phyloP scores from a whole-genome alignment of 2,113 vertebrate genomes.

The Gambusia affinis region DNA sequence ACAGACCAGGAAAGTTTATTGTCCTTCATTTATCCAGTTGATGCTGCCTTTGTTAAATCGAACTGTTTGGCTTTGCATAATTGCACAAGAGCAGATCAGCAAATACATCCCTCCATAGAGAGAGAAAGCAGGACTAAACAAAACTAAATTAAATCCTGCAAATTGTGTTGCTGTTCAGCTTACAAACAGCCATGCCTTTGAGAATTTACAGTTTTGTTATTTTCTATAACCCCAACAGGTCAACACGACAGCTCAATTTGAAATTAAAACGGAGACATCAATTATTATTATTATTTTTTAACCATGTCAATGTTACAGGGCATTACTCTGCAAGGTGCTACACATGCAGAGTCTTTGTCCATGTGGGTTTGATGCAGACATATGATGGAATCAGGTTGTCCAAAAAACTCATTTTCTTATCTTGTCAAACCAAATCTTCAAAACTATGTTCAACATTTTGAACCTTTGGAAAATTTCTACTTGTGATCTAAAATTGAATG shows the following conservation, averaged over 20 bases:
- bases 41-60: conserved; percentile 42
- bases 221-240: background rate
- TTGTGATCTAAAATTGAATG: too few relatives aligned
- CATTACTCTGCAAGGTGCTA: background rate
- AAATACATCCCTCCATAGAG: conserved; percentile 46
- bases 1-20: conserved; percentile 6
- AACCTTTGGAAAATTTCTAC: too few relatives aligned
- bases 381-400: background rate
- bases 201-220: background rate
- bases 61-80: conserved; percentile 50
- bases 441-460: too few relatives aligned
- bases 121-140: conserved; percentile 33
- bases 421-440: background rate
- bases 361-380: background rate
- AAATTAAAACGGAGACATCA: too few relatives aligned
- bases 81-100: conserved; percentile 38
- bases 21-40: conserved; percentile 44
- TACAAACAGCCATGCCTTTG: background rate
- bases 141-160: conserved; percentile 33
- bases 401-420: background rate
- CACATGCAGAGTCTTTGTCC: background rate
- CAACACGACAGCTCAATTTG: too few relatives aligned
- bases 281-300: background rate
- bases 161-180: conserved; percentile 16
- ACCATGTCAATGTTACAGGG: background rate